A percentile compares a stretch with the other conserved stretches of the same genome.
Evolutionary conservation across 2,797 vertebrate genomes (phyloP).

Genomic region (Gambelia wislizenii): DNA sequence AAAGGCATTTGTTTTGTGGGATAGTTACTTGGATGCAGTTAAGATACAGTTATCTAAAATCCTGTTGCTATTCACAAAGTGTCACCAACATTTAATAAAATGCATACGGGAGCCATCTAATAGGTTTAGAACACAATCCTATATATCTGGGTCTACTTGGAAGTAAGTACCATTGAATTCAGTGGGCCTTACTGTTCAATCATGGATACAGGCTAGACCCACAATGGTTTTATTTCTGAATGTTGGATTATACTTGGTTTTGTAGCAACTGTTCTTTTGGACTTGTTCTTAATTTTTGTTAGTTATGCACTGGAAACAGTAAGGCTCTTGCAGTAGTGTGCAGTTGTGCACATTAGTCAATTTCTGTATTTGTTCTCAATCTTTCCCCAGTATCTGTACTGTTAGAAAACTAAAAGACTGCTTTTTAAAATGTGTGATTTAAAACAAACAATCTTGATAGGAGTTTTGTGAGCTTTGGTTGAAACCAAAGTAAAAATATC

Average conservation of each 20-base stretch:
- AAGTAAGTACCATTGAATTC: not conserved
- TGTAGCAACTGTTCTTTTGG: not conserved
- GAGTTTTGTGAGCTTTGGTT: conserved; percentile 54
- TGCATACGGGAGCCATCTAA: conserved; percentile 9
- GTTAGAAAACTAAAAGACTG: conserved; percentile 10
- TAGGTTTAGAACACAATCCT: not conserved
- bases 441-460: not conserved
- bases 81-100: conserved; percentile 1
- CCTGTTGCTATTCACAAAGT: not conserved
- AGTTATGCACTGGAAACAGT: conserved; percentile 55
- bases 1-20: conserved; percentile 6
- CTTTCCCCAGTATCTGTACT: conserved; percentile 24
- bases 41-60: conserved; percentile 17
- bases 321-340: conserved; percentile 56
- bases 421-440: conserved; percentile 7
- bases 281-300: conserved; percentile 21
- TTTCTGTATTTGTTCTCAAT: not conserved
- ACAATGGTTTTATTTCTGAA: conserved; percentile 17
- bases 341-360: conserved; percentile 14
- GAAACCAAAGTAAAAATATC: conserved; percentile 50
- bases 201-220: conserved; percentile 4
- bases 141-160: not conserved
- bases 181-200: not conserved
- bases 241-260: conserved; percentile 66
- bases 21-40: conserved; percentile 28